Conservation (phyloP, 1,140 invertebrate genomes). For the Brachionus plicatilis region DNA sequence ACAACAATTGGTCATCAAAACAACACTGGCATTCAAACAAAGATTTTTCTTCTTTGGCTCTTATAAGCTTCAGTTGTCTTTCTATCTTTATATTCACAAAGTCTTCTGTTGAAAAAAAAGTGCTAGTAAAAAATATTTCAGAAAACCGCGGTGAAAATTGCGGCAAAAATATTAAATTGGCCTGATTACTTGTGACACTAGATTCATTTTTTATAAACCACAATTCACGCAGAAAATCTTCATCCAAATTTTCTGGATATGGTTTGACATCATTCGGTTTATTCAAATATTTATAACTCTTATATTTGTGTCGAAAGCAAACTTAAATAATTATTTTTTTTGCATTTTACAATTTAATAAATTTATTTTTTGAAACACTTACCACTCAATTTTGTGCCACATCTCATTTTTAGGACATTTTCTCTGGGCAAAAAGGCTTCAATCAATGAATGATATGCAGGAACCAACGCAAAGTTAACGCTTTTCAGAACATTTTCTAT, state of each 20-base stretch:
- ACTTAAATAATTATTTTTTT: not conserved
- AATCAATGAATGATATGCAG: not conserved
- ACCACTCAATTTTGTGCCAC: not conserved
- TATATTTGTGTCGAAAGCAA: not conserved
- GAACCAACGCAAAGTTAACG: not conserved
- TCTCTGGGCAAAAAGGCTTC: not conserved
- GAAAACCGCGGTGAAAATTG: no score
- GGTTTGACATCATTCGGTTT: not conserved
- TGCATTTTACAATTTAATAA: no score
- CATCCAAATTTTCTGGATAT: conserved; percentile 51
- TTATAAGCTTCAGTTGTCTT: conserved; percentile 43
- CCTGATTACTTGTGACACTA: conserved; percentile 50
- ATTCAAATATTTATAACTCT: conserved; percentile 43
- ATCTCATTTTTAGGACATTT: not conserved
- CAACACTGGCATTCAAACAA: conserved; percentile 61
- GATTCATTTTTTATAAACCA: conserved; percentile 58
- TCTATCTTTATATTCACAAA: conserved; percentile 45
- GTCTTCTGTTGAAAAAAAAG: not conserved
- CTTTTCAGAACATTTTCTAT: conserved; percentile 45
- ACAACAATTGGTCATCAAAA: conserved; percentile 61
- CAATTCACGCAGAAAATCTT: conserved; percentile 55
- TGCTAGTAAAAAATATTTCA: no score
- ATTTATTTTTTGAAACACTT: no score
- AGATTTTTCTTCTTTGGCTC: conserved; percentile 51
- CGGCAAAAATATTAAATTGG: not conserved